Conservation (phyloP, 2,888 invertebrate species). For the Onchidella celtica region DNA sequence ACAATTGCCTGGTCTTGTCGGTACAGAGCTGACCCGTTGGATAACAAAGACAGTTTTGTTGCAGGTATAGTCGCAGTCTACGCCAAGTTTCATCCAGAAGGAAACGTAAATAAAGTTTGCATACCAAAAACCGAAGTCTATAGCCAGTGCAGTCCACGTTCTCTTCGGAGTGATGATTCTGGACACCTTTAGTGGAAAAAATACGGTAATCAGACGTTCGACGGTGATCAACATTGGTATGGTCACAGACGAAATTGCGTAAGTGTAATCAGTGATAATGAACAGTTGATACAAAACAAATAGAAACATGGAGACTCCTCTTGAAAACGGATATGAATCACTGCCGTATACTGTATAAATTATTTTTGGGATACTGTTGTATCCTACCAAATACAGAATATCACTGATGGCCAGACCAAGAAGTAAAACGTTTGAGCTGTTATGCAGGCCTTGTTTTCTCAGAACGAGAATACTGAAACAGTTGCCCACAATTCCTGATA, state of each 20-base stretch:
- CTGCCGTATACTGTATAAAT: background rate
- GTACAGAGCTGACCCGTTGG: background rate
- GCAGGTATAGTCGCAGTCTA: background rate
- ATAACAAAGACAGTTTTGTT: background rate
- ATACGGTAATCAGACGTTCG: slow-evolving; percentile 14
- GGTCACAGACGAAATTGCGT: background rate
- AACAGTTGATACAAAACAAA: background rate
- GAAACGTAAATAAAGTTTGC: background rate
- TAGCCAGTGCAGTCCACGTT: background rate
- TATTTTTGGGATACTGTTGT: slow-evolving; percentile 1
- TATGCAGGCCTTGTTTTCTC: slow-evolving; percentile 7
- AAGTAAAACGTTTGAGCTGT: slow-evolving; percentile 16
- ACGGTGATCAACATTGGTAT: slow-evolving; percentile 20
- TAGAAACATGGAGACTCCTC: background rate
- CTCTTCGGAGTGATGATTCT: slow-evolving; percentile 1
- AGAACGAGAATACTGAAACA: slow-evolving; percentile 10
- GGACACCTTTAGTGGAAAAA: background rate
- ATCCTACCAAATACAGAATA: background rate
- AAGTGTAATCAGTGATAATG: slow-evolving; percentile 10
- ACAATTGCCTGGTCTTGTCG: background rate
- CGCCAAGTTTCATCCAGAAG: background rate
- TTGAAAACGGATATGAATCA: background rate
- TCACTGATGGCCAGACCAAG: slow-evolving; percentile 2
- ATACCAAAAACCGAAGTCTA: background rate
- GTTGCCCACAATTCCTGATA: background rate